These are phyloP conservation scores for Platanista minor DNA, from an alignment of 2,113 vertebrate species.

Conservation along the genomic window DNA sequence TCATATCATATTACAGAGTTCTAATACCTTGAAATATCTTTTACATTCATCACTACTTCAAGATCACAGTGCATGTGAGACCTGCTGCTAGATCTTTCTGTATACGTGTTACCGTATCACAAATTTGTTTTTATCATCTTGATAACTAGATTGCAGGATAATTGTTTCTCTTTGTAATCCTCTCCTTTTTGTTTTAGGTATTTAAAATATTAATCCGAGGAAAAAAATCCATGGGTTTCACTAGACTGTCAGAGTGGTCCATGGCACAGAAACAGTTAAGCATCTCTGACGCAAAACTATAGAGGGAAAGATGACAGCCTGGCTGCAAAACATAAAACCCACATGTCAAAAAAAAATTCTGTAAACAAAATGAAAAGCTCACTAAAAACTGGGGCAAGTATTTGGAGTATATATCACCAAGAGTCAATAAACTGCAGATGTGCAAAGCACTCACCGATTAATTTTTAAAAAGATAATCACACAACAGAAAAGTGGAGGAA, in stretches of 20 bases:
- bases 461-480: constrained; percentile 20
- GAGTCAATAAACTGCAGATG: not conserved
- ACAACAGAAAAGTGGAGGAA: constrained; percentile 4
- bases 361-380: not conserved
- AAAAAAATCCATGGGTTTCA: not conserved
- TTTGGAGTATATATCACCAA: not conserved
- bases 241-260: not conserved
- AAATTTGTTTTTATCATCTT: not conserved
- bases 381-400: not conserved
- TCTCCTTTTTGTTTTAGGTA: not conserved
- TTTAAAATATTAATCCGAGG: constrained; percentile 17
- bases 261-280: not conserved
- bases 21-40: not conserved
- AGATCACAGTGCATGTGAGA: not conserved
- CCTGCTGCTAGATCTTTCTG: not conserved
- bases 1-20: not conserved
- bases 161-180: not conserved
- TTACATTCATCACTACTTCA: not conserved
- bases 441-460: not conserved
- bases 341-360: not conserved
- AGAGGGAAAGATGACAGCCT: not conserved
- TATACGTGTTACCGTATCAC: not conserved
- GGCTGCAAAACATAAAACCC: not conserved
- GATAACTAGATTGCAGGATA: not conserved
- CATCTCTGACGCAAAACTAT: not conserved